Percentiles rank a stretch among this genome's conserved stretches.
Conservation (phyloP, 1,140 invertebrate species). For the Apis mellifera region Amel_HAv3.1 CM009938.2:4659001-4659500, state of each 20-base stretch:
- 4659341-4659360: background rate
- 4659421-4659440: background rate
- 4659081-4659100: constrained; percentile 67
- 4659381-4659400: background rate
- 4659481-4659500: background rate
- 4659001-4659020: constrained; percentile 17
- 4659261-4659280: background rate
- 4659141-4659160: constrained; percentile 61
- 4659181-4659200: constrained; percentile 53
- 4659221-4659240: constrained; percentile 54
- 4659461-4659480: background rate
- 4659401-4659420: background rate
- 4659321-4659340: background rate
- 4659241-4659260: constrained; percentile 35
- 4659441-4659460: background rate
- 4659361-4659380: background rate
- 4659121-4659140: constrained; percentile 30
- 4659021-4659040: constrained; percentile 25
- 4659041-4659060: constrained; percentile 19
- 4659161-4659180: constrained; percentile 62
- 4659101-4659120: constrained; percentile 44
- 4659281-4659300: constrained; percentile 48
- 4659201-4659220: constrained; percentile 70
- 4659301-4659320: constrained; percentile 4
- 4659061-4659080: constrained; percentile 12